Evolutionary conservation across 2,797 vertebrate genomes (phyloP), one percentile per base, ranked within the genome.

Genomic region (Halcyon chelicuti): DNA sequence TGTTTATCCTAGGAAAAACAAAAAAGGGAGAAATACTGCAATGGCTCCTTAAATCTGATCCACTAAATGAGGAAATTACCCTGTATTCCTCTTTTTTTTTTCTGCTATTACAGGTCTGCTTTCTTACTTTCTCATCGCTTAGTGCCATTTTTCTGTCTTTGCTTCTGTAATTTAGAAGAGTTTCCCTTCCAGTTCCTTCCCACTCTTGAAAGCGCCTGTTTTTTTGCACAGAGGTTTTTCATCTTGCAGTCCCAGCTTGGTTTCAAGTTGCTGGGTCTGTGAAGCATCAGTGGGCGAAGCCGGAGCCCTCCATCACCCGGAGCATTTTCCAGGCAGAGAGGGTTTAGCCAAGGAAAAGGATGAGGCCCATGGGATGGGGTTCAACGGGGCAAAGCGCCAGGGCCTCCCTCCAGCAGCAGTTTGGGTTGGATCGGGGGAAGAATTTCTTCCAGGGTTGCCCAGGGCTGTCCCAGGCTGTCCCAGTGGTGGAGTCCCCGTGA

Each of bases 151-250:
- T 18, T 78, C 35, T 46, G 58, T 52, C 47, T 62, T 83, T 37
- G 16, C 47, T 83, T 42, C 35, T 80, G 12, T 66, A 31, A 46
- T 86, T 52, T 82, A 75, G 71, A 76, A 57, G 57, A 70, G 21
- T 28, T 58, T 82, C 35, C 58, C 42, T 60, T 80, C 62, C 6
- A 10, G 20, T 78, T 74, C 40, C 52, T 67, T 71, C 76, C n/a
- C 13, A 5, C 39, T 80, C 62, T 46, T 65, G 74, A 14, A 71
- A n/a, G 26, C 0, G 0, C n/a, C 31, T 68, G 54, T 0, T 29
- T 72, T 73, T 76, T 76, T 46, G 28, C 60, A 29, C 22, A 35
- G 65, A 35, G 37, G 7, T 11, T 39, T 52, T 31, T 23, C 12
- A 25, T 51, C 60, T 68, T 68, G 66, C n/a, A 20, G 39, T 44